Conservation (phyloP, 2,888 invertebrate genomes). For the Gortyna flavago region DNA sequence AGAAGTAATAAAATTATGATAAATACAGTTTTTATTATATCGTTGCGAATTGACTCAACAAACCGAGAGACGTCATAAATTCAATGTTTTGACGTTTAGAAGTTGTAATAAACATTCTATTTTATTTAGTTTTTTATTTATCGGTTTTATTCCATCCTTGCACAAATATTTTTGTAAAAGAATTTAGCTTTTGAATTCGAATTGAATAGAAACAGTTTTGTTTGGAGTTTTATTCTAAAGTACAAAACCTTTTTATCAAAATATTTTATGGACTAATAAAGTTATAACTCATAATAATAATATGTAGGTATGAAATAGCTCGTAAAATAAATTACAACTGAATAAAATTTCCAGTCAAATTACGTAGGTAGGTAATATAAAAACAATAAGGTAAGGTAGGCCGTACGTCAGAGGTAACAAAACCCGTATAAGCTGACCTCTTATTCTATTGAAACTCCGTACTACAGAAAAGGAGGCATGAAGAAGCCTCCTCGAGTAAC, state of each 20-base stretch:
- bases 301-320: neutral
- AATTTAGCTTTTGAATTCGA: neutral
- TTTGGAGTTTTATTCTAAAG: neutral
- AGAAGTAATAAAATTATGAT: conserved; percentile 53
- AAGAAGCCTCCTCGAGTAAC: too few species aligned
- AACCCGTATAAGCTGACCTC: neutral
- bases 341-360: neutral
- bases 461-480: too few species aligned
- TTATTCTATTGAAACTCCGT: neutral
- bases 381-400: neutral
- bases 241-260: neutral
- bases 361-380: neutral
- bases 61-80: conserved; percentile 40
- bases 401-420: neutral
- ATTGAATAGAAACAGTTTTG: conserved; percentile 3
- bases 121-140: conserved; percentile 24
- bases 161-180: conserved; percentile 12
- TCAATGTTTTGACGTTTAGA: conserved; percentile 35
- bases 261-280: neutral
- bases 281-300: neutral
- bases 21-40: conserved; percentile 35
- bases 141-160: conserved; percentile 22
- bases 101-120: conserved; percentile 31
- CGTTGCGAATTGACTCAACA: conserved; percentile 40
- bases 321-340: conserved; percentile 3